phyloP scores from a whole-genome alignment of 2,113 vertebrate genomes.

The Megatriorchis doriae region DNA sequence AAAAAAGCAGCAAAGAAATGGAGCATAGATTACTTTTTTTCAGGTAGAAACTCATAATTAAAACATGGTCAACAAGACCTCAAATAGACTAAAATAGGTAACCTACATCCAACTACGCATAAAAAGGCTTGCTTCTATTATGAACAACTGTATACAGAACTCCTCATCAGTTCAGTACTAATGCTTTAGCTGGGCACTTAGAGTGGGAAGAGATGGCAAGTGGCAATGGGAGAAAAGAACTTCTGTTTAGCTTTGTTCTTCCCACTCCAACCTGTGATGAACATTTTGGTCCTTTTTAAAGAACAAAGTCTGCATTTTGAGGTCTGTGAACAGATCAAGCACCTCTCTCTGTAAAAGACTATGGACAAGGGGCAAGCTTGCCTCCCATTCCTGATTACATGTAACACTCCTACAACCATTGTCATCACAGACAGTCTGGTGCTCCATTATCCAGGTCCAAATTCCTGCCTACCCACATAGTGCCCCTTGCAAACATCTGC shows the following conservation, averaged over 20 bases:
- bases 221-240: neutral
- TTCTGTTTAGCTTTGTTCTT: neutral
- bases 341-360: neutral
- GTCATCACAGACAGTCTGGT: neutral
- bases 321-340: neutral
- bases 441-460: neutral
- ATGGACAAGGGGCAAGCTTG: neutral
- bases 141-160: neutral
- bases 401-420: neutral
- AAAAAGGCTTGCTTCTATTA: neutral
- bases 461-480: neutral
- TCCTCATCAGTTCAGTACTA: neutral
- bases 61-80: neutral
- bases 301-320: neutral
- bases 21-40: neutral
- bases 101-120: neutral
- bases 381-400: neutral
- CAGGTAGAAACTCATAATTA: neutral
- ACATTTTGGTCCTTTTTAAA: neutral
- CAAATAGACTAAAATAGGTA: neutral
- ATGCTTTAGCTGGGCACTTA: neutral
- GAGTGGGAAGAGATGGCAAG: neutral
- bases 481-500: neutral
- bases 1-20: neutral
- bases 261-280: neutral